Evolutionary conservation across 2,888 invertebrate genomes (phyloP).

Genomic region (Drepana falcataria): DNA sequence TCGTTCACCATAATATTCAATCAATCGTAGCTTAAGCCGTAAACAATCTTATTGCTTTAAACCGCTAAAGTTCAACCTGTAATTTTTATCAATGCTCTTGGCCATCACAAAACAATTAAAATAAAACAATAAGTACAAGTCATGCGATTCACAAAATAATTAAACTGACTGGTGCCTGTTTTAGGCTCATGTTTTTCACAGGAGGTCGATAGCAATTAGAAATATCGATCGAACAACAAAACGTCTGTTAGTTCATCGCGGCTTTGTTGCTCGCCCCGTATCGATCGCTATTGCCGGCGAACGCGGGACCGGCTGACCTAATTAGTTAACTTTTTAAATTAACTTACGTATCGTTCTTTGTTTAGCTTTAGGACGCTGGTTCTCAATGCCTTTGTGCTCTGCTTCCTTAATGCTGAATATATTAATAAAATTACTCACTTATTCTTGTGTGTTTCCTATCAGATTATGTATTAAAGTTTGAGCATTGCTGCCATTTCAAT

Average conservation of each 20-base stretch:
- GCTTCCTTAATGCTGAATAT: neutral
- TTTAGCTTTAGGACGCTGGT: slow-evolving; percentile 9
- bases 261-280: slow-evolving; percentile 40
- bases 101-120: no score
- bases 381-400: slow-evolving; percentile 3
- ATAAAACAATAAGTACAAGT: neutral
- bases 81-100: no score
- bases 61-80: no score
- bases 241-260: slow-evolving; percentile 55
- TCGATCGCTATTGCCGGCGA: slow-evolving; percentile 49
- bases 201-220: slow-evolving; percentile 22
- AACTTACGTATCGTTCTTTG: slow-evolving; percentile 30
- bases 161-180: slow-evolving; percentile 4
- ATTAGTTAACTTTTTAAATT: slow-evolving; percentile 65
- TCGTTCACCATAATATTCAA: no score
- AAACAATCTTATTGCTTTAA: no score
- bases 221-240: slow-evolving; percentile 47
- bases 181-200: neutral
- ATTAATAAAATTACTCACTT: no score
- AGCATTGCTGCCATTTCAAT: no score
- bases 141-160: slow-evolving; percentile 1
- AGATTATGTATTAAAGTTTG: no score
- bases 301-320: slow-evolving; percentile 63
- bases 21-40: no score
- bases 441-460: no score